phyloP scores from a whole-genome alignment of 2,888 invertebrate species.

The Heliconius ismenius region DNA sequence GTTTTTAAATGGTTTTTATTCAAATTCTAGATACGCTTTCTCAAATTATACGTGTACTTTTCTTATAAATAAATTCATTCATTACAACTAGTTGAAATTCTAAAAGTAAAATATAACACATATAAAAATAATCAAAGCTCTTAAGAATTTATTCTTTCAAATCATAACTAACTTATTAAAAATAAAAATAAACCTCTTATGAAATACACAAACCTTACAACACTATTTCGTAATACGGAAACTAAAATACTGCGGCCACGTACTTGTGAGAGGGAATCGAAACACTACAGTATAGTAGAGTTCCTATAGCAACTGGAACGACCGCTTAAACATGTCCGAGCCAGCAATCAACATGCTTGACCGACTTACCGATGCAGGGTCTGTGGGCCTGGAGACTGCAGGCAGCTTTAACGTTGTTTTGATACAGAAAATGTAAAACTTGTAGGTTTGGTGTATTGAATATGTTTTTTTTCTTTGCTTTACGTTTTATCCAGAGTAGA shows the following conservation, averaged over 20 bases:
- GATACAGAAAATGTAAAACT: background rate
- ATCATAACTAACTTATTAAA: background rate
- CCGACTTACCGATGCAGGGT: constrained; percentile 26
- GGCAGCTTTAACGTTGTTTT: background rate
- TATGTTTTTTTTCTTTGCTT: background rate
- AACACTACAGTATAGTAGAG: constrained; percentile 11
- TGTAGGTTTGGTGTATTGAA: background rate
- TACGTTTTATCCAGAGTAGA: background rate
- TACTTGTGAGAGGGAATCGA: constrained; percentile 7
- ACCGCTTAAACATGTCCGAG: constrained; percentile 37
- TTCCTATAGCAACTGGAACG: constrained; percentile 23
- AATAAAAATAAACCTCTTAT: background rate
- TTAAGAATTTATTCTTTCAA: background rate
- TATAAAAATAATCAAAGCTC: background rate
- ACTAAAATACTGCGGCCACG: background rate
- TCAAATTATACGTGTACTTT: too few species aligned
- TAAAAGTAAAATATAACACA: too few species aligned
- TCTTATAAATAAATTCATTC: too few species aligned
- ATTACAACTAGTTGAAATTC: too few species aligned
- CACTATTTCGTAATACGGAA: background rate
- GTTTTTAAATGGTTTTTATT: background rate
- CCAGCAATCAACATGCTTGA: constrained; percentile 39
- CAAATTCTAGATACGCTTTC: too few species aligned
- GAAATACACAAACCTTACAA: background rate
- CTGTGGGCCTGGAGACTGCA: constrained; percentile 22